Percentiles rank a stretch among this genome's conserved stretches.
Evolutionary conservation across 2,888 invertebrate genomes (phyloP).

Genomic region (Sesia apiformis): DNA sequence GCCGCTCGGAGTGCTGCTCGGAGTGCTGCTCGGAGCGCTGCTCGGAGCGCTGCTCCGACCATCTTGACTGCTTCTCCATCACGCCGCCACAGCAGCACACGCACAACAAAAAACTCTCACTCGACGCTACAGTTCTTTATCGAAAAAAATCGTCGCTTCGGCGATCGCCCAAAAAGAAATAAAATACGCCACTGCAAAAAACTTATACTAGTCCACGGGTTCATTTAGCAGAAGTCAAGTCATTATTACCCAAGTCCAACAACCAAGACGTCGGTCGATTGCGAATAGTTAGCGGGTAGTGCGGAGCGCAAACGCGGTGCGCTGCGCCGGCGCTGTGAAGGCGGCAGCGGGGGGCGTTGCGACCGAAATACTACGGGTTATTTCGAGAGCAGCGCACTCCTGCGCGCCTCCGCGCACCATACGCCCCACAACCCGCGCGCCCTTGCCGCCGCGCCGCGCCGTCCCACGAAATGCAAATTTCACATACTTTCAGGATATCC

Average conservation of each 20-base stretch:
- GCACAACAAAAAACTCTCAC: slow-evolving; percentile 50
- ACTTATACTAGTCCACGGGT: slow-evolving; percentile 72
- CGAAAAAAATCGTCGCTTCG: slow-evolving; percentile 40
- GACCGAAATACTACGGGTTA: slow-evolving; percentile 69
- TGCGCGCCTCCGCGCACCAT: slow-evolving; percentile 6
- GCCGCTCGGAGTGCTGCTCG: slow-evolving; percentile 14
- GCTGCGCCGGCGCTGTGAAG: slow-evolving; percentile 39
- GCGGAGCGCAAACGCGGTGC: slow-evolving; percentile 45
- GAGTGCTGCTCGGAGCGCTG: slow-evolving; percentile 23
- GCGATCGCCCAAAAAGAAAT: slow-evolving; percentile 49
- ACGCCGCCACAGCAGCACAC: slow-evolving; percentile 57
- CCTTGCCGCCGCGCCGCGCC: slow-evolving; percentile 9
- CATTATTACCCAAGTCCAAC: slow-evolving; percentile 83
- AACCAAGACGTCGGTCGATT: slow-evolving; percentile 95
- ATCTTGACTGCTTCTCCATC: slow-evolving; percentile 84
- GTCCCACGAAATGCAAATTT: slow-evolving; percentile 19
- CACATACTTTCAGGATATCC: slow-evolving; percentile 16
- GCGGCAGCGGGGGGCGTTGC: slow-evolving; percentile 40
- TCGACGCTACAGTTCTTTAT: slow-evolving; percentile 61
- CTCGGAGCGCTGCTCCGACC: slow-evolving; percentile 64
- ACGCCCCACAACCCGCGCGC: slow-evolving; percentile 9
- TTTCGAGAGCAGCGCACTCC: slow-evolving; percentile 60
- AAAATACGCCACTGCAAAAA: slow-evolving; percentile 64
- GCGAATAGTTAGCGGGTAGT: slow-evolving; percentile 93
- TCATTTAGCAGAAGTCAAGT: slow-evolving; percentile 84